Evolutionary conservation across 2,113 vertebrate species (phyloP), one percentile per base, ranked within the genome.

Genomic region (Isurus oxyrinchus): DNA sequence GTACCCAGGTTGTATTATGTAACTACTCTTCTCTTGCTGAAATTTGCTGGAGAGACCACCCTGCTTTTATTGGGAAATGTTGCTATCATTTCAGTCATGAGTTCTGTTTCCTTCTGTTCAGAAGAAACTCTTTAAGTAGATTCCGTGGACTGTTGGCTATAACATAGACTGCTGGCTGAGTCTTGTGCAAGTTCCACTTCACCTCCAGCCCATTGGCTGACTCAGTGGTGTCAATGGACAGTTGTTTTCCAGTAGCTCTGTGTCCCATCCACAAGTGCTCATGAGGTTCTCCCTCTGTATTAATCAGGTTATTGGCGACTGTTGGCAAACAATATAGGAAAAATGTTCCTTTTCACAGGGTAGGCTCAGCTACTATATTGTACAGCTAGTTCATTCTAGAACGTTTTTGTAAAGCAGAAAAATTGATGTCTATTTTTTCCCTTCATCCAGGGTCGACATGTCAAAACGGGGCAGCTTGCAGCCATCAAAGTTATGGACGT

Each of bases 401-500:
- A 59, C 35, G 5, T 59, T 93, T 91, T 14, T 35, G 35, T 44
- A 3, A 40, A 40, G 16, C 35, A 63, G 66, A 72, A 69, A 76
- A 27, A 2, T 67, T 95, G 94, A 95, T 72, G 7, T 95, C 25
- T 66, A 8, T 95, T 53, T 31, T 16, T 61, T 53, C 11, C 61
- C 96, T 40, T 96, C 79, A 88, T 94, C 10, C 97, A 99, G 99
- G 99, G 99, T 96, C 98, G 99, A 96, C 99, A 99, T 76, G 99
- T 99, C 96, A 99, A 99, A 97, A 99, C 99, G 0, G 99, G 99
- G 96, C 99, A 99, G 98, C 98, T 99, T 97, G 99, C 99, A 59
- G 99, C 99, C 97, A 99, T 99, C 97, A 99, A 99, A 97, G 99
- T 99, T 97, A 99, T 99, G 99, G 99, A 99, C 59, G 99, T 99